Conservation (phyloP, 2,888 invertebrate species). For the Dorcus parallelipipedus region DNA sequence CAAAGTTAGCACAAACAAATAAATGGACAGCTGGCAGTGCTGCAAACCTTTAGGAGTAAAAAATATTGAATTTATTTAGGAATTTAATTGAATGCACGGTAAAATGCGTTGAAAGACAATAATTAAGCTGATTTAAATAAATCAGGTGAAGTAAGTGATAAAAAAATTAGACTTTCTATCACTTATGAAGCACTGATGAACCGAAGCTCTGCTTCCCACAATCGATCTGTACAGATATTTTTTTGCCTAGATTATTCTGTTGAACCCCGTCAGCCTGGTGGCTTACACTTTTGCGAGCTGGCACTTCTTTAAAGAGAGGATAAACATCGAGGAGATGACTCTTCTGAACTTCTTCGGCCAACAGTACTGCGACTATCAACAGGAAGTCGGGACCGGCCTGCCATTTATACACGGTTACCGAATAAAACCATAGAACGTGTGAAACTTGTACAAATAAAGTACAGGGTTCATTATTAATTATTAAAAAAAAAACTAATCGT, state of each 20-base stretch:
- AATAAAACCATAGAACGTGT: slow-evolving; percentile 36
- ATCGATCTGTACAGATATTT: background rate
- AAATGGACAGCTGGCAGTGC: no score
- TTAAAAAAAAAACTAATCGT: background rate
- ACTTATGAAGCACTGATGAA: no score
- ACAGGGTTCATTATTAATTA: background rate
- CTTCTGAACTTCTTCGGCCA: slow-evolving; percentile 89
- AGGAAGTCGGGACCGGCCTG: slow-evolving; percentile 77
- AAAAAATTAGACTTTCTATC: no score
- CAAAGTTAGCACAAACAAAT: no score
- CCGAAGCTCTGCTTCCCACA: no score
- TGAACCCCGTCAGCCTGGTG: slow-evolving; percentile 85
- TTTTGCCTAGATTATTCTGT: slow-evolving; percentile 64
- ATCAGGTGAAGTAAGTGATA: no score
- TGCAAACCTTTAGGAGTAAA: no score
- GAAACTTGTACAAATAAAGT: background rate
- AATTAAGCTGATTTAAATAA: no score
- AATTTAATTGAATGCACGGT: no score
- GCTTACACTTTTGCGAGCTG: slow-evolving; percentile 82
- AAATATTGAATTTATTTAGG: no score
- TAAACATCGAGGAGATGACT: slow-evolving; percentile 84
- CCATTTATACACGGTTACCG: slow-evolving; percentile 82
- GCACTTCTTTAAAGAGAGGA: slow-evolving; percentile 86
- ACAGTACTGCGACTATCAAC: slow-evolving; percentile 83
- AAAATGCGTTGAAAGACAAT: no score